Conservation (phyloP, 1,140 invertebrate species). For the Drosophila leontia region DNA sequence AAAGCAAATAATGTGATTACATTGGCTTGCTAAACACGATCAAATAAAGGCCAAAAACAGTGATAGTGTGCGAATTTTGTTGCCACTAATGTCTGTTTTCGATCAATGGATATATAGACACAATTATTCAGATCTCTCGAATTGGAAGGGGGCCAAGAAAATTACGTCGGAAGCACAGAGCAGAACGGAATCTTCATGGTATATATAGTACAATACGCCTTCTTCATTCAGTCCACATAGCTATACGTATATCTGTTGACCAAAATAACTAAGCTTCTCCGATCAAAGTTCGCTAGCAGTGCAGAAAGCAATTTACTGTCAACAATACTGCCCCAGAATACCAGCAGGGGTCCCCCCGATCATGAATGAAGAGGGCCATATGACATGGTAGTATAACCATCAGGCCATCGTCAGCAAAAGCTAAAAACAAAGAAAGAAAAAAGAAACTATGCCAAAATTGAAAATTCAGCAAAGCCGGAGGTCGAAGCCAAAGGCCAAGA, state of each 20-base stretch:
- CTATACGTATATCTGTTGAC: slow-evolving; percentile 16
- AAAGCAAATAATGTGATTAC: slow-evolving; percentile 25
- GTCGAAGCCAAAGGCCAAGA: slow-evolving; percentile 37
- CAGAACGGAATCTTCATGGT: slow-evolving; percentile 16
- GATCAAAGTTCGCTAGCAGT: slow-evolving; percentile 31
- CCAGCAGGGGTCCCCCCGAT: slow-evolving; percentile 1
- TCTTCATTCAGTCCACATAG: slow-evolving; percentile 25
- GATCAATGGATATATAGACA: slow-evolving; percentile 37
- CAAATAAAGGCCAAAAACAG: slow-evolving; percentile 9
- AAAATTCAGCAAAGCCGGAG: slow-evolving; percentile 33
- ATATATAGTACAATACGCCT: slow-evolving; percentile 13
- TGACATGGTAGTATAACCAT: slow-evolving; percentile 8
- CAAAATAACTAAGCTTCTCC: slow-evolving; percentile 30
- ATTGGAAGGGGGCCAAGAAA: slow-evolving; percentile 43
- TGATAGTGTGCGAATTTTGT: slow-evolving; percentile 12
- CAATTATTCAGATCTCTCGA: slow-evolving; percentile 16
- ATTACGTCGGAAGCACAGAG: slow-evolving; percentile 39
- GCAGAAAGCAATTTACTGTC: slow-evolving; percentile 23
- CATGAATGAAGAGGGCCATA: slow-evolving; percentile 28
- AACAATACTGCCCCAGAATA: slow-evolving; percentile 18
- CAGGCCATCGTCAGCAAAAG: slow-evolving; percentile 6
- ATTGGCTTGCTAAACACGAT: slow-evolving; percentile 15
- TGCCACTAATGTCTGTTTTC: slow-evolving; percentile 33
- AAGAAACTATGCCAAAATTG: slow-evolving; percentile 11
- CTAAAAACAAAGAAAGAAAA: background rate